Base-by-base conservation (phyloP, 1,140 invertebrate species). In the Orius insidiosus region DNA sequence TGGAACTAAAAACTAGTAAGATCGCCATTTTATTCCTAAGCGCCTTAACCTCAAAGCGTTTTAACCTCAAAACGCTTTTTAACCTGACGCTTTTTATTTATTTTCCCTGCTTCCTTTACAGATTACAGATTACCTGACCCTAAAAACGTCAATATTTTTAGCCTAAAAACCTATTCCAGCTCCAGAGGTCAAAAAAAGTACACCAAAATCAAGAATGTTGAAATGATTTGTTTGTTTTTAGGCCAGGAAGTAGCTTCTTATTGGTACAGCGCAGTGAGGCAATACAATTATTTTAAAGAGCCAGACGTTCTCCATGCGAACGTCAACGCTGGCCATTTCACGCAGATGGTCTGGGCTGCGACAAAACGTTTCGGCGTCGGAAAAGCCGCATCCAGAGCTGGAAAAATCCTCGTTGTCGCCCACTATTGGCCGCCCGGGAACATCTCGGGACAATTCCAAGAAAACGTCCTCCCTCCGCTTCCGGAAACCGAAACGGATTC, bases 321-420 rank as follows among this genome's bases (percentile, higher is more conserved):
- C 53, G 77, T 82, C 5, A 81, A 82, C 57, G 74, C 80, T 64
- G 85, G 84, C 55, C 83, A 92, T 59, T 93, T 92, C 62, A 88
- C 86, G 0, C 87, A 93, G 65, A 68, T 94, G 58, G 79, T 93
- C 10, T 94, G 88, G 88, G 74, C 75, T 19, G 72, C 66, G 5
- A 82, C 78, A 5, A 71, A 71, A 36, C 70, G 78, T 55, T 75
- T 90, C 56, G 88, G 88, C 1, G 73, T 90, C 3, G 85, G 85
- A 10, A 82, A 82, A 59, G 83, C 84, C 0, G 69, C 76, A 37
- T 78, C 74, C 15, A 64, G 76, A 5, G 75, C 75, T 7, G 84
- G 84, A 8, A 80, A 80, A 55, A 68, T 79, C 5, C 72, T 80
- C 45, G 81, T 87, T 0, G 84, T 88, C 0, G 83, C 80, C 1